Evolutionary conservation across 2,113 vertebrate species (phyloP).

Genomic region (Opisthocomus hoazin): DNA sequence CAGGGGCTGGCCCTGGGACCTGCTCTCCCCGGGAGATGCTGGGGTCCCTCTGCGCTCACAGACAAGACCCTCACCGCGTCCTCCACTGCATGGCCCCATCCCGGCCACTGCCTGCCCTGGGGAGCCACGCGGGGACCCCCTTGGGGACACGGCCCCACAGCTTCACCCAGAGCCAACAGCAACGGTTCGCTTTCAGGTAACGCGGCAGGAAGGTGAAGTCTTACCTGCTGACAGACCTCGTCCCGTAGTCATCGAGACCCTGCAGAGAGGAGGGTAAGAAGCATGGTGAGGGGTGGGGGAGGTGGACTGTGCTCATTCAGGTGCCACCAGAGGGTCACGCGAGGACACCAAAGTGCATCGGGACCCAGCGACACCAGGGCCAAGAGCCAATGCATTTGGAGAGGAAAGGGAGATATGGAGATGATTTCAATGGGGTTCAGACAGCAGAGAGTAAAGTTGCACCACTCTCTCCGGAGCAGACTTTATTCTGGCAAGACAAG

Average conservation of each 20-base stretch:
- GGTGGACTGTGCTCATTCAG: background rate
- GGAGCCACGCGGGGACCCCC: background rate
- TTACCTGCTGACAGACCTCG: conserved; percentile 88
- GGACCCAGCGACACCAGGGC: background rate
- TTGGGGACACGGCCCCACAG: background rate
- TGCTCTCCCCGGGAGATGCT: background rate
- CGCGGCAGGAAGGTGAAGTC: background rate
- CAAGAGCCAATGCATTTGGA: conserved; percentile 4
- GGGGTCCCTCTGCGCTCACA: background rate
- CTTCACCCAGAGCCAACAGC: background rate
- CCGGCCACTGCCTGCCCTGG: background rate
- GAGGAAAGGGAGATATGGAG: background rate
- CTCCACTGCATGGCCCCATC: background rate
- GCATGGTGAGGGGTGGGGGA: background rate
- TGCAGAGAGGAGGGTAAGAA: conserved; percentile 50
- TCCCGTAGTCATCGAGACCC: conserved; percentile 86
- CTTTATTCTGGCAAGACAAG: background rate
- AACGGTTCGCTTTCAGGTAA: background rate
- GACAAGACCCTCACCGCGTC: rapidly evolving
- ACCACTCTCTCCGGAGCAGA: background rate
- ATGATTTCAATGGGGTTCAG: background rate
- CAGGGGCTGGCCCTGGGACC: background rate
- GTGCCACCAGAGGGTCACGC: background rate
- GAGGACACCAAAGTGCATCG: background rate
- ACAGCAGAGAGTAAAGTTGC: background rate